These are phyloP conservation scores for Leptinotarsa peninsularis DNA, from an alignment of 2,888 invertebrate genomes.

Conservation along the genomic window DNA sequence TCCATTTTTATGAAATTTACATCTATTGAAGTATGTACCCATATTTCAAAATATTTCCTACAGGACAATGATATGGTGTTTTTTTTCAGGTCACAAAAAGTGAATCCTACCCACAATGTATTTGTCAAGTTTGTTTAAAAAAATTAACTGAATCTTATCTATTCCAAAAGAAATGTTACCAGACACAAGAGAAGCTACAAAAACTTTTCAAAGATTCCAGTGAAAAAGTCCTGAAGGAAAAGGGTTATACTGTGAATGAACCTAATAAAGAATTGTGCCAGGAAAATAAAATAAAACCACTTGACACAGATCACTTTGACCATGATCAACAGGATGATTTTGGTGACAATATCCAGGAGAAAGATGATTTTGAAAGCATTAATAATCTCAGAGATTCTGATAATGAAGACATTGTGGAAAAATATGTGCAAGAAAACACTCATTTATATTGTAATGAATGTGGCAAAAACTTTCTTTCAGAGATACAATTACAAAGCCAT, in stretches of 20 bases:
- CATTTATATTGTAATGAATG: conserved; percentile 49
- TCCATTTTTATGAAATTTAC: conserved; percentile 51
- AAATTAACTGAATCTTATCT: conserved; percentile 52
- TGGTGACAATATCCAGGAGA: not conserved
- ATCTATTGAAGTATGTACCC: conserved; percentile 48
- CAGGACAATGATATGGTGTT: conserved; percentile 5
- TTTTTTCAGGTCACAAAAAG: conserved; percentile 49
- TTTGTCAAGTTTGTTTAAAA: conserved; percentile 54
- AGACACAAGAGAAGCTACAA: conserved; percentile 49
- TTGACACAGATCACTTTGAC: not conserved
- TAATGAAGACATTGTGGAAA: conserved; percentile 23
- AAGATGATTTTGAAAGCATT: conserved; percentile 9
- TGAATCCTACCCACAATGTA: conserved; percentile 52
- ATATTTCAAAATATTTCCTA: not conserved
- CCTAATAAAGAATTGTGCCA: too few species aligned
- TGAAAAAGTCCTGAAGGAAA: conserved; percentile 3
- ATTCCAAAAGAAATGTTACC: conserved; percentile 54
- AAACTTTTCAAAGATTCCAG: conserved; percentile 34
- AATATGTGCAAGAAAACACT: conserved; percentile 13
- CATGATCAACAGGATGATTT: not conserved
- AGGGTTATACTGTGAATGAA: not conserved
- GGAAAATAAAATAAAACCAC: not conserved
- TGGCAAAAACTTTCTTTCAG: conserved; percentile 45
- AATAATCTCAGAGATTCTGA: conserved; percentile 23
- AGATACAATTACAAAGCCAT: conserved; percentile 53